These are phyloP conservation scores for Shargacucullia verbasci DNA, from an alignment of 2,888 invertebrate species.

Conservation along the genomic window DNA sequence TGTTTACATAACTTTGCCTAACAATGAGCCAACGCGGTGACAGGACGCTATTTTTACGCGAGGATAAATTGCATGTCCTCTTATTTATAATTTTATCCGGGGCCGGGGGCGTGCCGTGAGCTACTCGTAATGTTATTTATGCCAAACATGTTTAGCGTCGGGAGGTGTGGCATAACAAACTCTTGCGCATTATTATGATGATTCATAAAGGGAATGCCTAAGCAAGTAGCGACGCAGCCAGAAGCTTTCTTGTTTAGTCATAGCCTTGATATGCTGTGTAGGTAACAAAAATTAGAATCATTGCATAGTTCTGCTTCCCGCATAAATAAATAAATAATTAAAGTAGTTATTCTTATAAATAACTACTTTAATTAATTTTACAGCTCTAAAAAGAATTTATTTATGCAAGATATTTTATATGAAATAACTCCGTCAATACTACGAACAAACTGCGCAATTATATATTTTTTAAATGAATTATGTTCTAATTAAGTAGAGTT, in stretches of 20 bases:
- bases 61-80: background rate
- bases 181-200: constrained; percentile 7
- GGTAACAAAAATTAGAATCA: too few relatives aligned
- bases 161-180: constrained; percentile 11
- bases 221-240: background rate
- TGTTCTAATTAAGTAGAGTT: background rate
- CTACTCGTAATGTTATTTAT: constrained; percentile 1
- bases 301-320: too few relatives aligned
- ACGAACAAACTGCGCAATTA: too few relatives aligned
- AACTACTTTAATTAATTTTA: too few relatives aligned
- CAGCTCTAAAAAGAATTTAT: too few relatives aligned
- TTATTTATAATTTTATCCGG: constrained; percentile 3
- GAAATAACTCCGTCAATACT: too few relatives aligned
- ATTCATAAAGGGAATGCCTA: background rate
- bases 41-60: background rate
- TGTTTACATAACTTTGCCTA: too few relatives aligned
- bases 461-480: too few relatives aligned
- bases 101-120: background rate
- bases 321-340: too few relatives aligned
- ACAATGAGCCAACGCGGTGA: background rate
- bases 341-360: too few relatives aligned
- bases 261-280: constrained; percentile 3
- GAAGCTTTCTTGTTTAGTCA: constrained; percentile 10
- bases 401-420: too few relatives aligned
- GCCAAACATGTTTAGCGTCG: background rate